Percentiles rank a stretch among this genome's conserved stretches.
Evolutionary conservation across 1,140 invertebrate species (phyloP).

Genomic region (Leptinotarsa texana): DNA sequence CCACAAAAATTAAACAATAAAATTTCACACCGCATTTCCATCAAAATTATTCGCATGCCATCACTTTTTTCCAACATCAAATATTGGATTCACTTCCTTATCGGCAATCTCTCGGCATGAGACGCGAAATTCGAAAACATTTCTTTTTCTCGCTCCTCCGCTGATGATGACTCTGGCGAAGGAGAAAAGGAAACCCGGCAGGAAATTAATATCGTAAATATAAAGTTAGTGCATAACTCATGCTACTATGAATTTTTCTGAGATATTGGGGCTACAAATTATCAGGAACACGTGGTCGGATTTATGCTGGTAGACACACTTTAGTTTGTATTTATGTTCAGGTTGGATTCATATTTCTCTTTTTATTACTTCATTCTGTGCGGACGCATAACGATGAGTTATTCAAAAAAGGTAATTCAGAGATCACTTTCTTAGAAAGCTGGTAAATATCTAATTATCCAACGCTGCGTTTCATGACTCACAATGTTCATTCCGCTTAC

Average conservation of each 20-base stretch:
- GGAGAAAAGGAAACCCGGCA: constrained; percentile 42
- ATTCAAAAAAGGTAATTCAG: background rate
- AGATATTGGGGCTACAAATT: constrained; percentile 52
- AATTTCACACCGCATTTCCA: too few species aligned
- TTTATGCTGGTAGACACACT: constrained; percentile 48
- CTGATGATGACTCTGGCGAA: constrained; percentile 32
- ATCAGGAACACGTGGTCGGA: constrained; percentile 52
- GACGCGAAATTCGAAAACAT: constrained; percentile 10
- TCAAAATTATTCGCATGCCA: too few species aligned
- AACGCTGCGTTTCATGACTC: too few species aligned
- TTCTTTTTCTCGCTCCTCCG: background rate
- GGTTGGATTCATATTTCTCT: constrained; percentile 26
- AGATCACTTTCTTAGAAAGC: too few species aligned
- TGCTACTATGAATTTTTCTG: constrained; percentile 50
- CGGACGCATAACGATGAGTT: background rate
- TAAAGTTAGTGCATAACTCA: constrained; percentile 53
- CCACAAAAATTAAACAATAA: too few species aligned
- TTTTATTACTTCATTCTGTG: constrained; percentile 8
- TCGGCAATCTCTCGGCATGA: background rate
- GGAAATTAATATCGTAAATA: constrained; percentile 55
- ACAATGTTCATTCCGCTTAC: too few species aligned
- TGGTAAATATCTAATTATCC: too few species aligned
- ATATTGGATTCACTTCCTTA: background rate
- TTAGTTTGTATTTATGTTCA: constrained; percentile 36
- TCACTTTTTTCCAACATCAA: too few species aligned